These are phyloP conservation scores for Drosophila anomelani DNA, from an alignment of 2,888 invertebrate species.

Conservation along the genomic window DNA sequence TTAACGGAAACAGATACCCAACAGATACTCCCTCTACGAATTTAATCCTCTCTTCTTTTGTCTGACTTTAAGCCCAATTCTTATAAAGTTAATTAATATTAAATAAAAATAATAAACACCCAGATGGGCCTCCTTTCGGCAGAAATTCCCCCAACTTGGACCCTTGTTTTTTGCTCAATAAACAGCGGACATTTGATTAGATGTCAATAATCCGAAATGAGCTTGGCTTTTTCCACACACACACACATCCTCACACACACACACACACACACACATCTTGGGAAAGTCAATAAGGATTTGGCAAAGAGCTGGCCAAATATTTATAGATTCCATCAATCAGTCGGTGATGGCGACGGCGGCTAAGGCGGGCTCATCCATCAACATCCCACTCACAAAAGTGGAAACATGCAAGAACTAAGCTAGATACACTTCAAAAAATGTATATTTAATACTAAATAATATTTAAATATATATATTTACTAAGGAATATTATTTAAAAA, in stretches of 20 bases:
- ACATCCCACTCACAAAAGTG: background rate
- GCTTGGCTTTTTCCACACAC: background rate
- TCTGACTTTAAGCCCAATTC: too few relatives aligned
- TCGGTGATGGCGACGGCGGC: background rate
- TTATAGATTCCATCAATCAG: slow-evolving; percentile 47
- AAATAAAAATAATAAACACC: slow-evolving; percentile 5
- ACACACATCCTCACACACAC: background rate
- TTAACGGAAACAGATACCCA: background rate
- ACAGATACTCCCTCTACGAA: background rate
- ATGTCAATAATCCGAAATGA: slow-evolving; percentile 20
- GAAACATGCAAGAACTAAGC: background rate
- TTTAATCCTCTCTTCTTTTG: background rate
- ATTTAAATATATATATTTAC: background rate
- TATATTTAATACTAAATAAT: background rate
- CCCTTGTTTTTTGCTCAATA: slow-evolving; percentile 1
- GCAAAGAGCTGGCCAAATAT: slow-evolving; percentile 16
- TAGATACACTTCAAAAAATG: background rate
- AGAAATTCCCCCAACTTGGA: background rate
- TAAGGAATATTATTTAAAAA: too few relatives aligned
- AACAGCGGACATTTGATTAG: slow-evolving; percentile 31
- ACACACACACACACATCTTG: background rate
- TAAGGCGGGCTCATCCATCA: slow-evolving; percentile 29
- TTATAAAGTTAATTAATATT: slow-evolving; percentile 6
- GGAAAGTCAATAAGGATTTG: slow-evolving; percentile 16
- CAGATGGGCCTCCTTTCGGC: background rate